Conservation (phyloP, 2,113 vertebrate species). For the Rhinoderma darwinii region DNA sequence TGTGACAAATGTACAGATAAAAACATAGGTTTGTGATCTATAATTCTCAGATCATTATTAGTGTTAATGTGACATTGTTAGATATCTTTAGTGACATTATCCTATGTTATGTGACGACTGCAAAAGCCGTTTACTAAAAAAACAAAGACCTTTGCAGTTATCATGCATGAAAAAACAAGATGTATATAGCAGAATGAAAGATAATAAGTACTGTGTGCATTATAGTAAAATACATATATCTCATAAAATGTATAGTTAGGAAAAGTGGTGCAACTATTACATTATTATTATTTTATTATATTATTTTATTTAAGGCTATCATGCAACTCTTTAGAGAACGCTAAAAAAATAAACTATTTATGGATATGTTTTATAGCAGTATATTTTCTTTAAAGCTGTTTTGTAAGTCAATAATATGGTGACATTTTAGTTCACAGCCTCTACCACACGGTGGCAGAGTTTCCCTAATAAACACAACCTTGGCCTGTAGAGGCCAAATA, state of each 20-base stretch:
- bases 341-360: not conserved
- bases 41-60: not conserved
- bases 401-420: not conserved
- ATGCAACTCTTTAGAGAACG: too few relatives aligned
- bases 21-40: not conserved
- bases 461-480: not conserved
- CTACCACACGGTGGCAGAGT: conserved; percentile 6
- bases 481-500: not conserved
- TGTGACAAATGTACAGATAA: not conserved
- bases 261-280: too few relatives aligned
- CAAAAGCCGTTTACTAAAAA: not conserved
- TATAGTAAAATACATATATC: not conserved
- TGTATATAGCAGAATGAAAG: not conserved
- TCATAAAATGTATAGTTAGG: too few relatives aligned
- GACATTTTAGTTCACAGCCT: not conserved
- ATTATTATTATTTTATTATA: too few relatives aligned
- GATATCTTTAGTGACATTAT: not conserved
- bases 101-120: not conserved
- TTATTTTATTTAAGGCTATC: too few relatives aligned
- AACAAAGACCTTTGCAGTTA: not conserved
- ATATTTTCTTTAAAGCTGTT: not conserved
- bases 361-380: not conserved
- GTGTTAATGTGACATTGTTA: not conserved
- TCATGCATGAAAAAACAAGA: not conserved
- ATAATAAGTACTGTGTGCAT: not conserved